Evolutionary conservation across 2,113 vertebrate genomes (phyloP), one percentile per base, ranked within the genome.

Genomic region (Tichodroma muraria): DNA sequence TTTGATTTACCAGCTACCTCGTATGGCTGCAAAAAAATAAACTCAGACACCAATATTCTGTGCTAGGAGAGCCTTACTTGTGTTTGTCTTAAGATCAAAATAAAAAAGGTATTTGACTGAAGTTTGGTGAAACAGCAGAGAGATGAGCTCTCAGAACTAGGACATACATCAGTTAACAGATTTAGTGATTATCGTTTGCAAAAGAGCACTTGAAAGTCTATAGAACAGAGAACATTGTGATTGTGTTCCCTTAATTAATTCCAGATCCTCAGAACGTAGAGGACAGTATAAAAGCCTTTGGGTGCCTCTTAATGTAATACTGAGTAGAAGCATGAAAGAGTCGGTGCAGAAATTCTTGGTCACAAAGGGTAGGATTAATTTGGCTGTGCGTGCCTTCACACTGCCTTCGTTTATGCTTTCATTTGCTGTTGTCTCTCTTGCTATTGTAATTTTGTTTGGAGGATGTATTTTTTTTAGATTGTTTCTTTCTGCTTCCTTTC

Each of bases 201-300:
- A 66, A 52, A 64, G 35, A 16, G 14, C 47, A 70, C 25, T 75
- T 89, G 61, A 59, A 54, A 73, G 8, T 54, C 21, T 54, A 42
- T 3, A 44, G 42, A 69, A 37, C 28, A 31, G 37, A 70, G 56
- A 50, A 42, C 0, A 0, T 33, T 50, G 33, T 1, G 1, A 9
- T 37, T 47, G 7, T 5, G 2, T 86, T 90, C 37, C 30, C 6
- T 19, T 52, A 31, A 24, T 75, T 75, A 15, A 8, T 44, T 81
- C 28, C 23, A 45, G 14, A 25, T 88, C 23, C 28, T 66, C 42
- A 65, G 21, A 44, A n/a, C 0, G 0, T 5, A 49, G 37, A 61
- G 35, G 40, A 33, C 2, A 4, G 9, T 64, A 10, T 22, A 24
- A n/a, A 87, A 64, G 9, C 28, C 22, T 76, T 80, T 57, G 49